Evolutionary conservation across 2,113 vertebrate genomes (phyloP).

Genomic region (Scomber colias): DNA sequence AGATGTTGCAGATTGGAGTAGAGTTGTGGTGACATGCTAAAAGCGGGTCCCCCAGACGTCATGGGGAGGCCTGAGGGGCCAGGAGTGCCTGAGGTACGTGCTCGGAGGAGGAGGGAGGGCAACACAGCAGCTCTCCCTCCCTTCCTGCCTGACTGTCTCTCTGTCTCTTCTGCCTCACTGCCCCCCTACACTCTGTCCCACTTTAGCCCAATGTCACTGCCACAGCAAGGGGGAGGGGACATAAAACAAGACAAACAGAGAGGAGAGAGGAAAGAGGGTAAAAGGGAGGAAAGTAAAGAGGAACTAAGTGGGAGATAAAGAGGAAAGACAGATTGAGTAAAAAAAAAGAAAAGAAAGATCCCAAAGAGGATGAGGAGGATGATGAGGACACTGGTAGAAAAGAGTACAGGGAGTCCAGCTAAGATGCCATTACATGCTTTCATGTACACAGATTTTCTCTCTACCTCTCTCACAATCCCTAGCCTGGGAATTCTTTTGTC

Average conservation of each 20-base stretch:
- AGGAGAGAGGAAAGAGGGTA: constrained; percentile 1
- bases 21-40: constrained; percentile 77
- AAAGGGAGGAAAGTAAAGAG: constrained; percentile 26
- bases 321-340: constrained; percentile 33
- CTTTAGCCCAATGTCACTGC: constrained; percentile 83
- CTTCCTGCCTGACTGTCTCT: constrained; percentile 74
- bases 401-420: constrained; percentile 25
- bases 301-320: constrained; percentile 12
- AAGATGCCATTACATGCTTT: constrained; percentile 40
- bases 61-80: constrained; percentile 66
- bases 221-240: constrained; percentile 75
- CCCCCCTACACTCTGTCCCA: constrained; percentile 82
- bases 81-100: constrained; percentile 63
- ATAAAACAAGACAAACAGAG: constrained; percentile 12
- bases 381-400: constrained; percentile 35
- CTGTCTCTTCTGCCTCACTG: constrained; percentile 82
- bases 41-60: constrained; percentile 72
- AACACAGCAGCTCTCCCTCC: constrained; percentile 60
- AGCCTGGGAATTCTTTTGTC: constrained; percentile 55
- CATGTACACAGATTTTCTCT: constrained; percentile 20
- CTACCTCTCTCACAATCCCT: constrained; percentile 26
- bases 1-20: constrained; percentile 78
- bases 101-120: not conserved
- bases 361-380: constrained; percentile 31
- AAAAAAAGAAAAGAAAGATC: constrained; percentile 23